A percentile compares a stretch with the other conserved stretches of the same genome.
Evolutionary conservation across 2,797 vertebrate species (phyloP).

Genomic region (Gephyroberyx darwinii): DNA sequence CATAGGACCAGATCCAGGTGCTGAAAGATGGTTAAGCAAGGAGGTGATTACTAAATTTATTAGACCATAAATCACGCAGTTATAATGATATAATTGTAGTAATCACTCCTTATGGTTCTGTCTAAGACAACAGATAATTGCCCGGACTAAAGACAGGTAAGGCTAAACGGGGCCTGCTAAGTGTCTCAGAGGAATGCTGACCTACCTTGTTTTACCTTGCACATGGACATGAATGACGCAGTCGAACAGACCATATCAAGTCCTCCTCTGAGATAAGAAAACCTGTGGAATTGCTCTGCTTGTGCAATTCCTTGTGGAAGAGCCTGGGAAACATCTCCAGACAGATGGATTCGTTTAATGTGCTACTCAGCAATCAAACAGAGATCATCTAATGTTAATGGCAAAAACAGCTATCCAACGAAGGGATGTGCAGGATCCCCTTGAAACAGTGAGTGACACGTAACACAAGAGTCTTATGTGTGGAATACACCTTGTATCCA

Average conservation of each 20-base stretch:
- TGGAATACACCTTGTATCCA: not conserved
- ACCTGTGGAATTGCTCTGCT: conserved; percentile 30
- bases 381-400: conserved; percentile 12
- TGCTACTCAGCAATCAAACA: conserved; percentile 21
- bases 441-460: too few species aligned
- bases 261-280: conserved; percentile 27
- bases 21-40: conserved; percentile 8
- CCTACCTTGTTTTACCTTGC: conserved; percentile 14
- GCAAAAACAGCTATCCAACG: conserved; percentile 1
- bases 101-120: not conserved
- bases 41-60: conserved; percentile 11
- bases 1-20: conserved; percentile 3
- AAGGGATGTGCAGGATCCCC: too few species aligned
- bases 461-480: too few species aligned
- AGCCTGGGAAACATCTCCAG: conserved; percentile 40
- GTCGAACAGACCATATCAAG: not conserved
- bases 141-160: not conserved
- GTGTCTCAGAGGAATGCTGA: conserved; percentile 16
- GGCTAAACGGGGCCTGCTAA: not conserved
- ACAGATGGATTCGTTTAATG: conserved; percentile 23
- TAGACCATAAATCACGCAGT: conserved; percentile 11
- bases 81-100: conserved; percentile 18
- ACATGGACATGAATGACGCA: not conserved
- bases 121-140: not conserved
- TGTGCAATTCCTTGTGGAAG: conserved; percentile 26